Base-by-base conservation (phyloP, 92 coral and sea anemone species). In the Meandrina meandrites region DNA sequence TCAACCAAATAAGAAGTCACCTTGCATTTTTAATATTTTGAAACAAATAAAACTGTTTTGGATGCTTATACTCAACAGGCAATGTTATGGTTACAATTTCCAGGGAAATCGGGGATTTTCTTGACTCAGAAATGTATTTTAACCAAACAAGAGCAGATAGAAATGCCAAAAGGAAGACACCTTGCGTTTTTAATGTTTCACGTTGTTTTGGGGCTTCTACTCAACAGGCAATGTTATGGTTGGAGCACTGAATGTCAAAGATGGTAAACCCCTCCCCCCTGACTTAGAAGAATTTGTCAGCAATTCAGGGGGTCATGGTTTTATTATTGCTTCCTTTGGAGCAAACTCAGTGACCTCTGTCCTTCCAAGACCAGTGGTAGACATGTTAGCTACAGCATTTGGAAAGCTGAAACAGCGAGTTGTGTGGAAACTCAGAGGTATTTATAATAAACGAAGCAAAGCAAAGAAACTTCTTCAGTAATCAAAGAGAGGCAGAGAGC, bases 311-410 rank as follows among this genome's bases (percentile, higher is more conserved):
- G 84, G 73, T 9, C 80, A 86, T 67, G 92, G 92, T 72, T 73
- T 86, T 34, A 74, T 90, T 18, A 90, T 90, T 35, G 92, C 85
- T 21, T 86, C 92, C 3, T 90, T 90, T 81, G 92, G 92, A 0
- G 60, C 92, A 3, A 75, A 62, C 30, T 40, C 45, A 40, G 40
- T 90, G 56, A 83, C 92, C 8, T 85, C 89, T 3, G 74, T 37
- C 22, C 83, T 85, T n/a, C 77, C 58, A 11, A 50, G 17, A 27
- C 17, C 51, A 28, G 57, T 57, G 30, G 89, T 90, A 2, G 89
- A 90, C 74, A 75, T 85, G 89, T 15, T 90, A 32, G 89, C 92
- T n/a, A 72, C 77, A 8, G 89, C 89, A 5, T 90, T 90, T 80
- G 92, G 89, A 27, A 81, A 75, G 35, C 54, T 90, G 56, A 85